Evolutionary conservation across 2,888 invertebrate species (phyloP), one percentile per base, ranked within the genome.

Genomic region (Drosophila emarginata): DNA sequence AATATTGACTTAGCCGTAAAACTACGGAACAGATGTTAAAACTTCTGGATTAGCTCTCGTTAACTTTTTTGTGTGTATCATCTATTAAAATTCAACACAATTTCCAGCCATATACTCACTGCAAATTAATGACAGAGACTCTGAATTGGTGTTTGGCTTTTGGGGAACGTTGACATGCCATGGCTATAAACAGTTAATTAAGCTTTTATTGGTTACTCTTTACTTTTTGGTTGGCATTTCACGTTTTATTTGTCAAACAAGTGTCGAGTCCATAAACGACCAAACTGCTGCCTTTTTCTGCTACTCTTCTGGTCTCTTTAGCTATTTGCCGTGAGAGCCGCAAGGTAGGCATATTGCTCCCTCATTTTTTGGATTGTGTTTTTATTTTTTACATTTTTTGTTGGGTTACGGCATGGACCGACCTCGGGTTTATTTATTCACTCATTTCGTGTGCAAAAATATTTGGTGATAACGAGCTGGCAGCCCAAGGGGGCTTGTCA

Each of bases 401-500:
- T 23, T 18, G 54, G 18, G 36, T 40, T 50, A 18, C 39, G 37
- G n/a, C 40, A 40, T 32, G 36, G 52, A 51, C 26, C 58, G 64
- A 39, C 32, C 75, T 54, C 51, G 57, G 21, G 65, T 74, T 87
- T 83, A 84, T 83, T 84, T 83, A 81, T 87, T 81, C 77, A 76
- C 87, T 80, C 82, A 85, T 85, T 87, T 78, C 85, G 85, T 84
- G 87, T 84, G 84, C 85, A 84, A 80, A 83, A 83, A 87, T 81
- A 87, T 87, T 84, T 84, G 84, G 84, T 84, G 84, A 84, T 84
- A 84, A 84, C 84, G 87, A 84, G 84, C 82, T 77, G 68, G 73
- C 69, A 75, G 75, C 77, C 80, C 81, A 74, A 72, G 79, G 71
- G 78, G 78, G 82, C 77, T 78, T 84, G 84, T 79, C 84, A 84